Evolutionary conservation across 2,113 vertebrate genomes (phyloP).

Genomic region (Hyla sarda): DNA sequence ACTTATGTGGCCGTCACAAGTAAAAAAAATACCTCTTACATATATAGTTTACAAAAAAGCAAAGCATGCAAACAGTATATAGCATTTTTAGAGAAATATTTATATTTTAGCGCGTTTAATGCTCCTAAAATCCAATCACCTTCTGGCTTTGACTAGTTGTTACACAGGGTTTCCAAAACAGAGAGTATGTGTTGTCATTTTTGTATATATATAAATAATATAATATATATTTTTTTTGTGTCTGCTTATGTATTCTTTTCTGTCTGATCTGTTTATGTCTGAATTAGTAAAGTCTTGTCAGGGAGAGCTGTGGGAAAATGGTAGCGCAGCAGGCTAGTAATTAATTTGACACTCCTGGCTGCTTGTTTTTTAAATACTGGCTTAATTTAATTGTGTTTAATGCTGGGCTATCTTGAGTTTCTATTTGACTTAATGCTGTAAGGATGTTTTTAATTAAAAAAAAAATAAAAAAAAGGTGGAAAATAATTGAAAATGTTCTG

Average conservation of each 20-base stretch:
- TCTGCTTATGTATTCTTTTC: constrained; percentile 20
- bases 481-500: background rate
- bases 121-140: background rate
- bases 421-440: background rate
- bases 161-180: background rate
- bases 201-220: too few relatives aligned
- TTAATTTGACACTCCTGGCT: constrained; percentile 45
- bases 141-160: background rate
- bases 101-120: too few relatives aligned
- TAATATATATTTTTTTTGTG: background rate
- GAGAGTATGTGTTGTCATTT: background rate
- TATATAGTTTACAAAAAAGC: too few relatives aligned
- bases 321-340: constrained; percentile 31
- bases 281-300: constrained; percentile 43
- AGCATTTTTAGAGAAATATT: background rate
- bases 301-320: constrained; percentile 29
- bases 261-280: constrained; percentile 44
- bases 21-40: too few relatives aligned
- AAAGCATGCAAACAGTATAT: background rate
- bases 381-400: constrained; percentile 51
- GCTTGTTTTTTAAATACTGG: background rate
- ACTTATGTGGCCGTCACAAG: too few relatives aligned
- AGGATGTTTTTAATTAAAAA: constrained; percentile 10
- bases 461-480: too few relatives aligned
- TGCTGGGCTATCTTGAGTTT: constrained; percentile 36